These are phyloP conservation scores for Microcebus murinus DNA, from an alignment of 2,113 vertebrate species.

Conservation along the genomic window DNA sequence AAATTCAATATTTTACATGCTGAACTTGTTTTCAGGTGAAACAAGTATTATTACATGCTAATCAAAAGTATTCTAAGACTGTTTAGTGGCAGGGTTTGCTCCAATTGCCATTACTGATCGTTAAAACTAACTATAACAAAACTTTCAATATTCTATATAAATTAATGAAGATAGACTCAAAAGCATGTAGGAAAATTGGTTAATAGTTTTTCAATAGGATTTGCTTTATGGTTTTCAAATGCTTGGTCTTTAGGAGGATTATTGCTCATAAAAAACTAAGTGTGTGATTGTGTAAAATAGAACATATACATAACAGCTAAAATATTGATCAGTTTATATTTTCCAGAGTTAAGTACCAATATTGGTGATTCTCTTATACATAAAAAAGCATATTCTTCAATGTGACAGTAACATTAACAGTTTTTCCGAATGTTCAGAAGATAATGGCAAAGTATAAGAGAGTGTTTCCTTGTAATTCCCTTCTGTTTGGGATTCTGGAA, in stretches of 20 bases:
- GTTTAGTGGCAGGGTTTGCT: background rate
- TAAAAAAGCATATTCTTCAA: background rate
- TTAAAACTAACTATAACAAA: background rate
- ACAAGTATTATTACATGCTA: background rate
- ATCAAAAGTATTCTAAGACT: background rate
- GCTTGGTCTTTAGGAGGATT: constrained; percentile 56
- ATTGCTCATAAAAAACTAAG: constrained; percentile 21
- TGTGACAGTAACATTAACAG: background rate
- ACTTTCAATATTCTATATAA: background rate
- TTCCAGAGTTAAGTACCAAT: constrained; percentile 48
- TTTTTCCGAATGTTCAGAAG: constrained; percentile 4
- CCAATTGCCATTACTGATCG: background rate
- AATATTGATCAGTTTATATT: background rate
- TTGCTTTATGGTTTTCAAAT: constrained; percentile 68
- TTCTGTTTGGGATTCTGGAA: constrained; percentile 31
- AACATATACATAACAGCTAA: background rate
- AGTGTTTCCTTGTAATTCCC: constrained; percentile 13
- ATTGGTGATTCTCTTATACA: constrained; percentile 39
- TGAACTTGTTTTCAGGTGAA: constrained; percentile 46
- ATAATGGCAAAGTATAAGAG: constrained; percentile 24
- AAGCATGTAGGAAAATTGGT: constrained; percentile 54
- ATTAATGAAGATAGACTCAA: constrained; percentile 52
- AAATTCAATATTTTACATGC: background rate
- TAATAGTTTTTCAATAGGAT: constrained; percentile 45
- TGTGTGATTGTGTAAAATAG: background rate